Conservation (phyloP, 2,888 invertebrate species). For the Agrotis clavis region DNA sequence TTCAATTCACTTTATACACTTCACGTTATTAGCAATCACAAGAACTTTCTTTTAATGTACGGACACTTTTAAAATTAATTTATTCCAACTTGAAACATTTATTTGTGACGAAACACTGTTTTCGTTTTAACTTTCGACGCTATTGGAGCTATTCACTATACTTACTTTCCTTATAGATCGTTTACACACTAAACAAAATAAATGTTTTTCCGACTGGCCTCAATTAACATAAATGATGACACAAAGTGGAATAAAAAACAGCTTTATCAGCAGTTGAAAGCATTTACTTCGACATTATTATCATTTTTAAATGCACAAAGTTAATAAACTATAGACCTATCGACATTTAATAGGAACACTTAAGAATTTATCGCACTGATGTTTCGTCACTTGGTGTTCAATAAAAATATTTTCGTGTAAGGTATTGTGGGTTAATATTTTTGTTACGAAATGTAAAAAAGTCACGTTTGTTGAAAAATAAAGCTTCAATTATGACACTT, state of each 20-base stretch:
- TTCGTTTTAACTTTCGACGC: slow-evolving; percentile 8
- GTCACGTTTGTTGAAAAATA: slow-evolving; percentile 1
- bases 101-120: neutral
- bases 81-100: neutral
- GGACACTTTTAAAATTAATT: neutral
- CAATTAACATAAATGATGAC: slow-evolving; percentile 41
- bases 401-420: slow-evolving; percentile 31
- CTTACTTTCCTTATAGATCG: slow-evolving; percentile 26
- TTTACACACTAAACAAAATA: slow-evolving; percentile 9
- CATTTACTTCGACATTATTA: slow-evolving; percentile 39
- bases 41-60: neutral
- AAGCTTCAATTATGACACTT: too few relatives aligned
- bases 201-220: slow-evolving; percentile 37
- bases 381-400: slow-evolving; percentile 40
- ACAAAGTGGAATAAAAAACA: slow-evolving; percentile 34
- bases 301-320: slow-evolving; percentile 31
- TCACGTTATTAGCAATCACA: neutral
- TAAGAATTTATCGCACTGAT: slow-evolving; percentile 41
- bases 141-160: slow-evolving; percentile 7
- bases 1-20: slow-evolving; percentile 21
- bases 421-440: slow-evolving; percentile 5
- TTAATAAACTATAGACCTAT: slow-evolving; percentile 39
- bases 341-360: slow-evolving; percentile 45
- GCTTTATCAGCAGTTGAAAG: slow-evolving; percentile 58
- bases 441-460: slow-evolving; percentile 8